These are phyloP conservation scores for Nebria ingens DNA, from an alignment of 1,140 invertebrate species.

Conservation along the genomic window DNA sequence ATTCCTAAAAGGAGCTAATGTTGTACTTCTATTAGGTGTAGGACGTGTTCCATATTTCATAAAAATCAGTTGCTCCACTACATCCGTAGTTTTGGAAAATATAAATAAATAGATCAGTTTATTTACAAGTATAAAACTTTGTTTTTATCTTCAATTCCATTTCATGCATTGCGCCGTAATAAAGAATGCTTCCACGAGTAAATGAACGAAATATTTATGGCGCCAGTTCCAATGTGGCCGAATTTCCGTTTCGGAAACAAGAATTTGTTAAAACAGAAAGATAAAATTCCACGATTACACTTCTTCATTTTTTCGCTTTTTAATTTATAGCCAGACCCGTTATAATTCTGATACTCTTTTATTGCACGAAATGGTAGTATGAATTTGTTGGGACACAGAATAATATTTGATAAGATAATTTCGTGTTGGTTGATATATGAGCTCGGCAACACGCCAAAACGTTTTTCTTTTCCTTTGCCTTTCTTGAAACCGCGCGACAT, in stretches of 20 bases:
- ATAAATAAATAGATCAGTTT: background rate
- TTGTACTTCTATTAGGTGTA: too few species aligned
- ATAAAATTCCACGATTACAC: background rate
- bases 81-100: too few species aligned
- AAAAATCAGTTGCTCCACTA: too few species aligned
- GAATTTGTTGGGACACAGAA: background rate
- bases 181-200: background rate
- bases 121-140: background rate
- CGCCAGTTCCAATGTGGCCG: background rate
- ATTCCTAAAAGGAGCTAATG: too few species aligned
- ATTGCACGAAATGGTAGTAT: background rate
- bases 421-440: background rate
- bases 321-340: too few species aligned
- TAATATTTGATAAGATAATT: background rate
- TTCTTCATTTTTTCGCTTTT: background rate
- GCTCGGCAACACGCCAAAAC: background rate
- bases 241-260: background rate
- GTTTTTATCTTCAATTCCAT: background rate
- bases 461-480: background rate
- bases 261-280: background rate
- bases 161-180: background rate
- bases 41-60: too few species aligned
- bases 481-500: background rate
- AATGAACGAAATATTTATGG: background rate
- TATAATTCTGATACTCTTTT: background rate